Percentiles rank a stretch among this genome's conserved stretches.
phyloP scores from a whole-genome alignment of 2,113 vertebrate species.

The Otus sunia region DNA sequence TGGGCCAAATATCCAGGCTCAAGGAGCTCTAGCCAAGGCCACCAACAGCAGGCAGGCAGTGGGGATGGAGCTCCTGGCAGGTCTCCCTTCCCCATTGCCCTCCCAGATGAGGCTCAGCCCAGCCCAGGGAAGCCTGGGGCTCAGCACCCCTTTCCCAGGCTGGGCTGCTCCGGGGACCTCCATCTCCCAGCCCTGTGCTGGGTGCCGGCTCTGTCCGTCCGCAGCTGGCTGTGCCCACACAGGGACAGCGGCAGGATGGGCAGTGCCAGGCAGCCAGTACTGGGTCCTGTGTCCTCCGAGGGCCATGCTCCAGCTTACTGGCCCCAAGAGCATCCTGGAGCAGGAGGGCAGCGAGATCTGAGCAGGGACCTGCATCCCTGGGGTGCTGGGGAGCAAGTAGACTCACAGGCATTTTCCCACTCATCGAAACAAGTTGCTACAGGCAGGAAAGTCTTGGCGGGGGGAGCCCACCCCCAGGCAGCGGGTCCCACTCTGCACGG shows the following conservation, averaged over 20 bases:
- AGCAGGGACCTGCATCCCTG: neutral
- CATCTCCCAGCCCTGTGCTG: neutral
- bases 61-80: neutral
- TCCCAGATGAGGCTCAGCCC: fast-evolving
- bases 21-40: neutral
- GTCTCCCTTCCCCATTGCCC: neutral
- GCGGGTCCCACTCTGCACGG: neutral
- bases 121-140: neutral
- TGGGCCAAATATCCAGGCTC: neutral
- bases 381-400: neutral
- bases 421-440: neutral
- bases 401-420: neutral
- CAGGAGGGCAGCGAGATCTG: neutral
- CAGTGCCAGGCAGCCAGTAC: neutral
- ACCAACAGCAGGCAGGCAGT: neutral
- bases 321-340: neutral
- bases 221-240: fast-evolving
- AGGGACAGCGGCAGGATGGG: neutral
- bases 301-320: neutral
- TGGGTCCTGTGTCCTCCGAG: neutral
- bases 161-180: neutral
- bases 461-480: neutral
- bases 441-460: neutral
- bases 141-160: neutral
- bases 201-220: neutral